These are phyloP conservation scores for Ptilodon capucinus DNA, from an alignment of 2,888 invertebrate species.

Conservation along the genomic window DNA sequence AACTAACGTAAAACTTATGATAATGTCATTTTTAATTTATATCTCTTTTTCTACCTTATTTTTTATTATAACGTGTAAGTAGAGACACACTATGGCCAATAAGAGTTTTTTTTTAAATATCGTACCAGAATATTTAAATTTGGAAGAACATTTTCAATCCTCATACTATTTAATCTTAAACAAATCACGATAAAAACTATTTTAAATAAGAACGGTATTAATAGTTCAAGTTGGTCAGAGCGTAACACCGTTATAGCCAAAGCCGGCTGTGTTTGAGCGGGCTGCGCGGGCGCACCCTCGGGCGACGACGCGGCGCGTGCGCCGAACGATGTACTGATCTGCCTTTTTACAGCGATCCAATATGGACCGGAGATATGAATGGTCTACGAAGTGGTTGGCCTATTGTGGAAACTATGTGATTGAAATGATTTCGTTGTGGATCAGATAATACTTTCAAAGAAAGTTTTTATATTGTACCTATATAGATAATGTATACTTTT, in stretches of 20 bases:
- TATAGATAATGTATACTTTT: no score
- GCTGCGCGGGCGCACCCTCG: not conserved
- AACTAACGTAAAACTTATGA: no score
- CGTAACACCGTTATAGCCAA: not conserved
- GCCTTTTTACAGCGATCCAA: not conserved
- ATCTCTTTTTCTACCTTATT: no score
- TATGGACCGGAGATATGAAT: not conserved
- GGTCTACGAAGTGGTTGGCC: not conserved
- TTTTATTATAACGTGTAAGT: no score
- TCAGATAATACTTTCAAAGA: no score
- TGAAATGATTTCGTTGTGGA: not conserved
- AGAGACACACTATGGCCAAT: no score
- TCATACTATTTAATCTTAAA: not conserved
- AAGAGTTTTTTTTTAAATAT: no score
- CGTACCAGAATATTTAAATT: no score
- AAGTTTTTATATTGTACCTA: no score
- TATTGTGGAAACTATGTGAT: not conserved
- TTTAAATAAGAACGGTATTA: not conserved
- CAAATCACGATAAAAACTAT: not conserved
- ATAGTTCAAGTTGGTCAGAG: not conserved
- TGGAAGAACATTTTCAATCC: no score
- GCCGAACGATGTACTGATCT: not conserved
- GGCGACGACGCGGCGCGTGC: constrained; percentile 1
- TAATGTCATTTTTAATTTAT: no score
- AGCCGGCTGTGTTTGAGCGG: not conserved